Base-by-base conservation (phyloP, 2,113 vertebrate species). In the Triplophysa dalaica region DNA sequence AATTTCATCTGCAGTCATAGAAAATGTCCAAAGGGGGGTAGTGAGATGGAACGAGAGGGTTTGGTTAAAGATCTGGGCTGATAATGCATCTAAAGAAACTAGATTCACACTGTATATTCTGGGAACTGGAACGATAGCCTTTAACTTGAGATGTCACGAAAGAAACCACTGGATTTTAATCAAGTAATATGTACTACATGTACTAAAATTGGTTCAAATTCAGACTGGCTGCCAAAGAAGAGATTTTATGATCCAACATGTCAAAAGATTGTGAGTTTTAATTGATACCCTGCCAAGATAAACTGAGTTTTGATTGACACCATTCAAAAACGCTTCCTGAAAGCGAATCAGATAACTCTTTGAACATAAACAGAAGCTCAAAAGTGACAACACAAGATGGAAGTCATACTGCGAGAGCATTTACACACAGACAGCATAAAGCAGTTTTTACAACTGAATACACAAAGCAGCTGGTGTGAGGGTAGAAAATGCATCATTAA, bases 401-500 rank as follows among this genome's bases (percentile, higher is more conserved):
- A 38, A 21, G 61, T 70, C 21, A 54, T 41, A 7, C 21, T 74
- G 54, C 38, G 16, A 8, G 8, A 79, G 79, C 45, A 22, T 12
- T 75, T 14, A 8, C 56, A 56, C 19, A 13, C n/a, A 73, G 56
- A 73, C n/a, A 22, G 38, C 70, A 43, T 14, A 61, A 21, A 43
- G 76, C 69, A 52, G 26, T 61, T 41, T 70, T 74, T 62, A 79
- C 77, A 75, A 62, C 62, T 13, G 58, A 45, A 65, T 50, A 58
- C 65, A 66, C 65, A 70, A 52, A 65, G 68, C 77, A 66, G 74
- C 12, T 52, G 67, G 66, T 70, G 65, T 65, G 50, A 77, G n/a
- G 67, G 16, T 43, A 68, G 63, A 63, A 65, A 41, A 56, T 69
- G 73, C 58, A 56, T 75, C 77, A 79, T 43, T 77, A 78, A 63